phyloP scores from a whole-genome alignment of 2,888 invertebrate species.

The Xestobium rufovillosum region DNA sequence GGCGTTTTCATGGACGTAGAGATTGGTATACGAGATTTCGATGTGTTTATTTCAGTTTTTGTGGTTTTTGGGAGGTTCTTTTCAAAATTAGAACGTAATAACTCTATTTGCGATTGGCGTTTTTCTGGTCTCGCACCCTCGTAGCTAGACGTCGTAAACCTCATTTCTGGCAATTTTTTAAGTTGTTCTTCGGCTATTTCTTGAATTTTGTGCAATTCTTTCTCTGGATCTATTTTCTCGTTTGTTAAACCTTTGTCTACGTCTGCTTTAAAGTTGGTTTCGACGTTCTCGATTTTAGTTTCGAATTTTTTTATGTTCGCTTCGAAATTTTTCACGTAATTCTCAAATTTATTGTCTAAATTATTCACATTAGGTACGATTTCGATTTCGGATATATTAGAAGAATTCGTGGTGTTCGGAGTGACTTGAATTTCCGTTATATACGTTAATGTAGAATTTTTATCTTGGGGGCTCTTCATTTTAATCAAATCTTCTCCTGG shows the following conservation, averaged over 20 bases:
- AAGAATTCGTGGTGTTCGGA: constrained; percentile 34
- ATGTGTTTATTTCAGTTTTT: constrained; percentile 27
- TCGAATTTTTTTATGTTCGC: constrained; percentile 30
- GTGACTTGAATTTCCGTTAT: constrained; percentile 70
- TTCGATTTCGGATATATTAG: constrained; percentile 34
- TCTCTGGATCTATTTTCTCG: constrained; percentile 33
- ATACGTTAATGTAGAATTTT: constrained; percentile 48
- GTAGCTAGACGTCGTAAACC: constrained; percentile 57
- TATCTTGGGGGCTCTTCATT: not conserved
- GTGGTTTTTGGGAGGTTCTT: constrained; percentile 36
- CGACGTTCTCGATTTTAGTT: constrained; percentile 33
- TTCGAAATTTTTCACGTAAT: constrained; percentile 37
- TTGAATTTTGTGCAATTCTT: constrained; percentile 38
- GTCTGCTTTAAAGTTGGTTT: constrained; percentile 28
- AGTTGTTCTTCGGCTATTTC: constrained; percentile 41
- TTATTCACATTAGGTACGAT: constrained; percentile 36
- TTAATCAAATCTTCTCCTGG: not conserved
- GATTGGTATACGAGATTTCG: constrained; percentile 41
- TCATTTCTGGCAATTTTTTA: constrained; percentile 48
- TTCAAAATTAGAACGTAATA: constrained; percentile 45
- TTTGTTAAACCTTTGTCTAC: constrained; percentile 23
- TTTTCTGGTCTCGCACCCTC: constrained; percentile 54
- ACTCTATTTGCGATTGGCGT: constrained; percentile 50
- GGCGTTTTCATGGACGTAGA: constrained; percentile 39
- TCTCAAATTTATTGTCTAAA: constrained; percentile 38